phyloP scores from a whole-genome alignment of 2,888 invertebrate species.

The Rhopalosiphum nymphaeae region DNA sequence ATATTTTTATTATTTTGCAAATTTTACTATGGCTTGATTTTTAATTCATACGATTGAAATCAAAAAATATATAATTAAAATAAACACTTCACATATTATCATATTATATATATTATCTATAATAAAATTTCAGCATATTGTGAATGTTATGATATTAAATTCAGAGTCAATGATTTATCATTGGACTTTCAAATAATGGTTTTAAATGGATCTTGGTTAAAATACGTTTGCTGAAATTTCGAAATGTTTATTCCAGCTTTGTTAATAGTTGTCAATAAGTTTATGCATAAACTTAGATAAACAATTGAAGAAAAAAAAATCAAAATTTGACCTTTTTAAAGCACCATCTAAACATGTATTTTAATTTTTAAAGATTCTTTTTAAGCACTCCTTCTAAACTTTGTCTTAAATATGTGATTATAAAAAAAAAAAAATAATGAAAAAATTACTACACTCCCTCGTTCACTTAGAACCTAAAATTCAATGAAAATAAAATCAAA shows the following conservation, averaged over 20 bases:
- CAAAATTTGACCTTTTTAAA: not conserved
- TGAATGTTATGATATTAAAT: not conserved
- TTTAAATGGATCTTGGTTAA: not conserved
- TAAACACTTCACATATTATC: no score
- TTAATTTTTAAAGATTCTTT: not conserved
- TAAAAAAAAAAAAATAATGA: not conserved
- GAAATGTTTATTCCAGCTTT: not conserved
- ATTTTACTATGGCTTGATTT: not conserved
- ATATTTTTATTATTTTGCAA: not conserved
- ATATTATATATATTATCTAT: not conserved
- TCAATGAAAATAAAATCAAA: not conserved
- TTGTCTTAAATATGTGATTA: not conserved
- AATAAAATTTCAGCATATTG: not conserved
- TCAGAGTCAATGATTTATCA: not conserved
- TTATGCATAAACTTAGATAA: not conserved
- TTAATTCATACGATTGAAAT: not conserved
- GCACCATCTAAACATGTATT: not conserved
- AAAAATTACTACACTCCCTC: not conserved
- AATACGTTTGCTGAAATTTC: not conserved
- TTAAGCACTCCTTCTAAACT: not conserved
- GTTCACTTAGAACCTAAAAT: not conserved
- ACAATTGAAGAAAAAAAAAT: not conserved
- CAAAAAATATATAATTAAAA: not conserved
- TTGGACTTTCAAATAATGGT: not conserved
- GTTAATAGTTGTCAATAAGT: not conserved